A percentile compares a stretch with the other conserved stretches of the same genome.
These are phyloP conservation scores for Platycnemis pennipes DNA, from an alignment of 2,888 invertebrate genomes.

Conservation along the genomic window DNA sequence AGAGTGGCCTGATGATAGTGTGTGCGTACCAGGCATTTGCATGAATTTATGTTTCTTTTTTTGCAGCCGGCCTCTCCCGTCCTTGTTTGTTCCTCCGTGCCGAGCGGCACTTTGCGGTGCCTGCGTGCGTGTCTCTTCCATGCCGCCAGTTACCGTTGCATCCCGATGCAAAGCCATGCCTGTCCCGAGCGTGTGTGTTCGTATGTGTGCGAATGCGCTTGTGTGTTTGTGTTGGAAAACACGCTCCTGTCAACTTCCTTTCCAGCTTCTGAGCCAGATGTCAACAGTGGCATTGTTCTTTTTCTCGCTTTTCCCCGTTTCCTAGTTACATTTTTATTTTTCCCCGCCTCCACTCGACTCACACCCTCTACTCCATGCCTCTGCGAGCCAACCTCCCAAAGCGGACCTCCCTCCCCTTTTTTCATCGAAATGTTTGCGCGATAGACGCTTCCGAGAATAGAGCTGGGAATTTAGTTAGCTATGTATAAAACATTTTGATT, in stretches of 20 bases:
- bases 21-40: background rate
- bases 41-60: background rate
- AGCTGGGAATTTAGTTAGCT: background rate
- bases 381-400: background rate
- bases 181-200: background rate
- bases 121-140: background rate
- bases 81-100: constrained; percentile 57
- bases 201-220: background rate
- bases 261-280: constrained; percentile 49
- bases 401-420: background rate
- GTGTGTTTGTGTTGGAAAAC: constrained; percentile 25
- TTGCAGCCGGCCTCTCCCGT: background rate
- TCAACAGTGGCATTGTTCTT: constrained; percentile 48
- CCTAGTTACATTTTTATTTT: constrained; percentile 13
- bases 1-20: background rate
- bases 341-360: background rate
- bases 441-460: background rate
- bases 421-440: background rate
- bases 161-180: background rate
- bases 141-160: constrained; percentile 36
- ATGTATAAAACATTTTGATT: background rate
- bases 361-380: background rate
- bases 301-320: background rate
- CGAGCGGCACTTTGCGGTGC: constrained; percentile 55
- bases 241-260: constrained; percentile 31